Conservation (phyloP, 2,797 vertebrate genomes). For the Sebastolobus altivelis region DNA sequence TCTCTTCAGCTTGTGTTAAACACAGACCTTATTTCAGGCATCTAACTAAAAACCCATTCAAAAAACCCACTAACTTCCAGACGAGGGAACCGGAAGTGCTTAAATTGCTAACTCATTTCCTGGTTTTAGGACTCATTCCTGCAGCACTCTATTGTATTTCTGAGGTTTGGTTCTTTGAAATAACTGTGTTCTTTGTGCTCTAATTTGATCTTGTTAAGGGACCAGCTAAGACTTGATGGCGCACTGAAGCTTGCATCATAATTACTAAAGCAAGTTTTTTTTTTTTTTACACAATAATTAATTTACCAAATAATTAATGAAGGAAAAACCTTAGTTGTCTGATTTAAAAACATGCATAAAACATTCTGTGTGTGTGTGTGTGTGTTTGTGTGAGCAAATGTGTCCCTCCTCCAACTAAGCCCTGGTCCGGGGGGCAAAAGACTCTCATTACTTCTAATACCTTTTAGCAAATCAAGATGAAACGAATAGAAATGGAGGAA, state of each 20-base stretch:
- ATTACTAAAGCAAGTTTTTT: conserved; percentile 61
- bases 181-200: conserved; percentile 25
- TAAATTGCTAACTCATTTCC: too few relatives aligned
- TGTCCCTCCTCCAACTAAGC: conserved; percentile 82
- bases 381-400: conserved; percentile 58
- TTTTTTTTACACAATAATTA: conserved; percentile 72
- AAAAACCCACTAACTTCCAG: too few relatives aligned
- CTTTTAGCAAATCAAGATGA: conserved; percentile 86
- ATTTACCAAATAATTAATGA: conserved; percentile 85
- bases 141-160: not conserved
- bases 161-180: conserved; percentile 34
- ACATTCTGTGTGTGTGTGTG: conserved; percentile 73
- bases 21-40: too few relatives aligned
- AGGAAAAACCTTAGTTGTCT: conserved; percentile 71
- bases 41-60: too few relatives aligned
- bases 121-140: too few relatives aligned
- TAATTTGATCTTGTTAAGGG: conserved; percentile 37
- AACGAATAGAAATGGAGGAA: conserved; percentile 80
- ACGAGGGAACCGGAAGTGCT: too few relatives aligned
- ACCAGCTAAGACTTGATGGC: conserved; percentile 24
- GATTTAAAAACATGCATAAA: conserved; percentile 84
- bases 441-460: conserved; percentile 87
- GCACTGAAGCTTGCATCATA: conserved; percentile 55
- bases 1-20: too few relatives aligned
- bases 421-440: conserved; percentile 81